Evolutionary conservation across 2,113 vertebrate genomes (phyloP), one percentile per base, ranked within the genome.

Genomic region (Pluvialis apricaria): DNA sequence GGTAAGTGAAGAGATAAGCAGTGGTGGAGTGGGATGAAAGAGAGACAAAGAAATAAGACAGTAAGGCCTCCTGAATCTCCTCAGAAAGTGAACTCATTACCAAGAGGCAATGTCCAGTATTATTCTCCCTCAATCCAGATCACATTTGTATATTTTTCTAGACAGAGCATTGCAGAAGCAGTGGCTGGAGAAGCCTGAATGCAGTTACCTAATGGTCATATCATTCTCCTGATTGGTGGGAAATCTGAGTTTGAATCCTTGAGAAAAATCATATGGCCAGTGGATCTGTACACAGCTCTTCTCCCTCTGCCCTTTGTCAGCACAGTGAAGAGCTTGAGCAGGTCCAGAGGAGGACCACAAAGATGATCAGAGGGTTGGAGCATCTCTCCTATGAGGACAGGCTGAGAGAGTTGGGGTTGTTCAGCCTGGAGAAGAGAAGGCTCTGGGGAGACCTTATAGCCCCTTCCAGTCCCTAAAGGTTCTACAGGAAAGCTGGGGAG

Each of bases 291-390:
- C 38, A 24, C 8, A 44, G 7, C 9, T 44, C 36, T 72, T 58
- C 62, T 84, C 26, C 8, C 8, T 62, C 36, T 62, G 20, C 31
- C 5, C 31, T 38, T 76, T 2, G 1, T 10, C 58, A 45, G 3
- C 8, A 36, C 6, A 62, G 14, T 2, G 14, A 58, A 40, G 31
- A 72, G 18, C 36, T 40, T 0, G 1, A 52, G 24, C 2, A 3
- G 9, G n/a, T 55, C 49, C 44, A 75, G 38, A 65, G 47, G 15
- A 34, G 19, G 42, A 19, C 13, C n/a, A 34, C 1, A 9, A 82
- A 49, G 44, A 12, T 9, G 18, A 57, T 26, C 6, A 12, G 8
- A 7, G 5, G 8, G 10, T 7, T 82, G 38, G 5, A 86, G 17
- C 18, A 60, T 4, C 15, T 86, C 38, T 13, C 2, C 0, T 6